Percentiles rank a stretch among this genome's conserved stretches.
phyloP scores from a whole-genome alignment of 2,797 vertebrate species.

The Notolepis coatsorum region DNA sequence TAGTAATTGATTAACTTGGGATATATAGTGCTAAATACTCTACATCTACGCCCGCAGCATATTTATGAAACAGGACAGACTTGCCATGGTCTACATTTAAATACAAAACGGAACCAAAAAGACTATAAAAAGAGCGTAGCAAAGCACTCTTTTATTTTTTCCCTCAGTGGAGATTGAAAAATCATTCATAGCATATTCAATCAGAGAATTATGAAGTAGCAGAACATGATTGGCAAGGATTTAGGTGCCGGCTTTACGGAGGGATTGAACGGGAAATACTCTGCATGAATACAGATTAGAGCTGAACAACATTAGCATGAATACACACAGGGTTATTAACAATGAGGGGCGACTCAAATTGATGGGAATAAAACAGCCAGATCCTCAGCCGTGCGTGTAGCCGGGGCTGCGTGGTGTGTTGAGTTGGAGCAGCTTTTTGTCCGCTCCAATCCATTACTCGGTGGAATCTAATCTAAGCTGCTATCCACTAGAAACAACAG shows the following conservation, averaged over 20 bases:
- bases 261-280: constrained; percentile 78
- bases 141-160: constrained; percentile 55
- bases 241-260: constrained; percentile 75
- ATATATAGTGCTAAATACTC: constrained; percentile 30
- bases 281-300: constrained; percentile 81
- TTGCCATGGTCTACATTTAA: constrained; percentile 32
- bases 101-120: constrained; percentile 41
- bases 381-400: constrained; percentile 58
- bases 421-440: constrained; percentile 63
- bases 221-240: constrained; percentile 81
- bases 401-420: constrained; percentile 46
- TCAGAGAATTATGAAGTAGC: constrained; percentile 75
- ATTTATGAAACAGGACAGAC: constrained; percentile 10
- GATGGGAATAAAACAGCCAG: constrained; percentile 77
- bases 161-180: constrained; percentile 46
- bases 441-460: constrained; percentile 75
- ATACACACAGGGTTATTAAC: constrained; percentile 80
- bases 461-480: constrained; percentile 74
- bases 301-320: constrained; percentile 79
- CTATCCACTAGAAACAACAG: constrained; percentile 73
- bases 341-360: constrained; percentile 75
- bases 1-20: constrained; percentile 59
- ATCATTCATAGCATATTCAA: constrained; percentile 71
- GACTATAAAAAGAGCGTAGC: constrained; percentile 25
- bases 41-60: constrained; percentile 13